Conservation (phyloP, 2,113 vertebrate species). For the Mellivora capensis region DNA sequence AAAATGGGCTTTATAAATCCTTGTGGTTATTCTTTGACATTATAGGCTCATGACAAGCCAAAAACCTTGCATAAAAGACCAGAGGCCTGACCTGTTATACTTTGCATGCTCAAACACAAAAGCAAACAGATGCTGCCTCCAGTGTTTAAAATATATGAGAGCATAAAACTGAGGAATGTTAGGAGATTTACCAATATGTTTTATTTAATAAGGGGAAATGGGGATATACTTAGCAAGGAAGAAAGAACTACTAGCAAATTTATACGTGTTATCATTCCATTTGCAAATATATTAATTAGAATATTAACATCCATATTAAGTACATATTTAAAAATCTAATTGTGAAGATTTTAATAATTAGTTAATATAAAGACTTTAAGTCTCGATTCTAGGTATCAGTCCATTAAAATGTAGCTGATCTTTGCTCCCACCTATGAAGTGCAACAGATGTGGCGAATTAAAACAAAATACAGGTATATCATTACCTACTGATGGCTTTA, state of each 20-base stretch:
- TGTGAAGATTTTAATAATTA: conserved; percentile 12
- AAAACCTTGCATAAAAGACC: conserved; percentile 54
- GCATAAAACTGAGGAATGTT: neutral
- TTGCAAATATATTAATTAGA: conserved; percentile 14
- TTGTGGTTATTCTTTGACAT: conserved; percentile 65
- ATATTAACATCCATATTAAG: neutral
- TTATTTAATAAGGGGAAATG: neutral
- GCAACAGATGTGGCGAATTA: neutral
- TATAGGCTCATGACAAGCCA: conserved; percentile 37
- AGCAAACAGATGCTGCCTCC: conserved; percentile 50
- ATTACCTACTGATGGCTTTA: neutral
- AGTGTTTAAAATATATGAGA: conserved; percentile 44
- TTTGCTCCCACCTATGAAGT: neutral
- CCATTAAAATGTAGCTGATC: conserved; percentile 28
- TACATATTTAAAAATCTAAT: conserved; percentile 6
- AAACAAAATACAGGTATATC: neutral
- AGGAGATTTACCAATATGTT: conserved; percentile 22
- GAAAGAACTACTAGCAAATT: neutral
- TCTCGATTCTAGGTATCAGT: neutral
- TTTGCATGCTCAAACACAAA: conserved; percentile 67
- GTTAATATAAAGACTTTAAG: neutral
- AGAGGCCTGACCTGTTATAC: conserved; percentile 22
- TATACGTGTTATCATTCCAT: neutral
- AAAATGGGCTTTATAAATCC: conserved; percentile 68
- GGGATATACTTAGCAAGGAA: neutral